Conservation (phyloP, 2,888 invertebrate species). For the Drosophila incognita region DNA sequence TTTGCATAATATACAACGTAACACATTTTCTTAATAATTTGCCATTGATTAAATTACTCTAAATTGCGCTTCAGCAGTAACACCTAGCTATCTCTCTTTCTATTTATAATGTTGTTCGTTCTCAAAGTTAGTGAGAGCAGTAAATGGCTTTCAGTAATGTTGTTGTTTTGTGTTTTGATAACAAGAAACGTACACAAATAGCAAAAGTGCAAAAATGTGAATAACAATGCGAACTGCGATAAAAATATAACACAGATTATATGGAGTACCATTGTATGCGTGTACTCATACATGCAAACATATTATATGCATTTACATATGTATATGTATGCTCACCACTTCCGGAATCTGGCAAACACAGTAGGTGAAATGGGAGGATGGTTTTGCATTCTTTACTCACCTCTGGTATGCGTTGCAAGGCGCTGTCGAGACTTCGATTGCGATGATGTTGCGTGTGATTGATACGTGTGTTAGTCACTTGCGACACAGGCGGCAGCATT, state of each 20-base stretch:
- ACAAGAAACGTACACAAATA: slow-evolving; percentile 61
- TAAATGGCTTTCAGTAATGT: slow-evolving; percentile 21
- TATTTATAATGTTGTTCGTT: slow-evolving; percentile 7
- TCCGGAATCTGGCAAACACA: slow-evolving; percentile 7
- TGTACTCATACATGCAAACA: slow-evolving; percentile 13
- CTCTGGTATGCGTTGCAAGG: slow-evolving; percentile 94
- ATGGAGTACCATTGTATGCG: slow-evolving; percentile 9
- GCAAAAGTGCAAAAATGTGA: slow-evolving; percentile 64
- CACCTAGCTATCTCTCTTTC: slow-evolving; percentile 10
- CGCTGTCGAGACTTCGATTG: slow-evolving; percentile 95
- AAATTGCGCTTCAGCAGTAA: slow-evolving; percentile 17
- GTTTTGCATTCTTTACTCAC: slow-evolving; percentile 81
- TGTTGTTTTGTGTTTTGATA: slow-evolving; percentile 53
- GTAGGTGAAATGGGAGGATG: slow-evolving; percentile 5
- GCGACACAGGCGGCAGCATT: slow-evolving; percentile 85
- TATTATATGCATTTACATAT: neutral
- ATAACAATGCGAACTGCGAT: slow-evolving; percentile 61
- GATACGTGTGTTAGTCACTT: slow-evolving; percentile 85
- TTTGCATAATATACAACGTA: neutral
- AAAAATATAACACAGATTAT: slow-evolving; percentile 61
- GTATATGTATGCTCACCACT: slow-evolving; percentile 23
- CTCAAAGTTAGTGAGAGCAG: slow-evolving; percentile 21
- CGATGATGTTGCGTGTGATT: slow-evolving; percentile 90
- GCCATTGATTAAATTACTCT: slow-evolving; percentile 15
- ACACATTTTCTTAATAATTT: slow-evolving; percentile 6